Base-by-base conservation (phyloP, 2,888 invertebrate genomes). In the Heliconius aoede region DNA sequence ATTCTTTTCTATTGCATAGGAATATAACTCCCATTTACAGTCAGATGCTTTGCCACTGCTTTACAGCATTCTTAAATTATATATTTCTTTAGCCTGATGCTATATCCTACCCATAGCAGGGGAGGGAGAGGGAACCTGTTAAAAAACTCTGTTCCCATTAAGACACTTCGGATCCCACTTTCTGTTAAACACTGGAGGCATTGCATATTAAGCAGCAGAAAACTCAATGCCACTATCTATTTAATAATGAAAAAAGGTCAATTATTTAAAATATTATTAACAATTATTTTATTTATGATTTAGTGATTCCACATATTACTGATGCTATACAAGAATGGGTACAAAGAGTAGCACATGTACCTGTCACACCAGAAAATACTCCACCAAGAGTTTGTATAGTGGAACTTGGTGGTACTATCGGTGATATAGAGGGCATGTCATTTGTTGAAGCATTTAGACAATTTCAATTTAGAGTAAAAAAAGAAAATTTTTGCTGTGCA, bases 301-400 rank as follows among this genome's bases (percentile, higher is more conserved):
- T 21, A 99, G 99, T 99, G 83, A 98, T 99, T 32, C 99, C 99
- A 7, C 99, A 99, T 88, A 98, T 99, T 77, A 99, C 99, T 0
- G 99, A 99, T 90, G 97, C 98, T 21, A 99, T 99, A 81, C 99
- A 99, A 94, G 98, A 99, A 95, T 99, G 99, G 99, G 98, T 99
- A 3, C 97, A 98, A 89, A 95, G 96, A 85, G 99, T 99, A 1
- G 98, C 99, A 0, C 95, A 96, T 81, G 96, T 97, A 73, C 97
- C 99, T 1, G 99, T 99, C 0, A 96, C 96, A 84, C 96, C 96
- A 68, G 92, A 93, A 75, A 95, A 96, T 67, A 95, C 95, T 62
- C 94, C 95, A 64, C 96, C 96, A 4, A 94, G 97, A 95, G 97
- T 98, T 0, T 98, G 98, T 87, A 97, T 98, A 80, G 96, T 98